phyloP scores from a whole-genome alignment of 2,113 vertebrate species.

The Oncorhynchus masou region DNA sequence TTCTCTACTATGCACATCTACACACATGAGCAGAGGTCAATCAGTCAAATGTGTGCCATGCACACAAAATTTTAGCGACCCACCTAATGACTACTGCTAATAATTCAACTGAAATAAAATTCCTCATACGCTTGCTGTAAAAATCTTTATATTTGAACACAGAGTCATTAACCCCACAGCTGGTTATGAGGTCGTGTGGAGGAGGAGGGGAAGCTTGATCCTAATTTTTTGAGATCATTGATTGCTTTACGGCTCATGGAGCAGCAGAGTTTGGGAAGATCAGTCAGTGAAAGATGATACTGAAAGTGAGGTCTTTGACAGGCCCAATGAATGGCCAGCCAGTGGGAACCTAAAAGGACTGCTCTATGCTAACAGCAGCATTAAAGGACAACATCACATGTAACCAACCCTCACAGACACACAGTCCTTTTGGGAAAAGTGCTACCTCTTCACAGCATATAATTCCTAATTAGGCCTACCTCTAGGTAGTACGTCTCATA shows the following conservation, averaged over 20 bases:
- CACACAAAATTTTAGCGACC: not conserved
- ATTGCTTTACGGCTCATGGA: not conserved
- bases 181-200: not conserved
- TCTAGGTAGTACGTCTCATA: too few species aligned
- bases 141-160: not conserved
- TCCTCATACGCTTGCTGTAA: too few species aligned
- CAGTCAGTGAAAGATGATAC: constrained; percentile 9
- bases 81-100: too few species aligned
- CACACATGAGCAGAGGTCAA: not conserved
- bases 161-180: not conserved
- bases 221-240: not conserved
- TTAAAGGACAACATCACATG: not conserved
- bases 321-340: not conserved
- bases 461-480: not conserved
- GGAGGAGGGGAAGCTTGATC: not conserved
- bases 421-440: constrained; percentile 16
- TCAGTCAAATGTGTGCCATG: not conserved
- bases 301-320: not conserved
- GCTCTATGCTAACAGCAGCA: constrained; percentile 13
- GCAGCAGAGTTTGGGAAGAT: not conserved
- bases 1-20: not conserved
- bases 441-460: constrained; percentile 4
- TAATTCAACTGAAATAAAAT: too few species aligned
- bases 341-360: constrained; percentile 11
- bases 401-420: not conserved